Conservation (phyloP, 2,113 vertebrate species). For the Zosterops japonicus region DNA sequence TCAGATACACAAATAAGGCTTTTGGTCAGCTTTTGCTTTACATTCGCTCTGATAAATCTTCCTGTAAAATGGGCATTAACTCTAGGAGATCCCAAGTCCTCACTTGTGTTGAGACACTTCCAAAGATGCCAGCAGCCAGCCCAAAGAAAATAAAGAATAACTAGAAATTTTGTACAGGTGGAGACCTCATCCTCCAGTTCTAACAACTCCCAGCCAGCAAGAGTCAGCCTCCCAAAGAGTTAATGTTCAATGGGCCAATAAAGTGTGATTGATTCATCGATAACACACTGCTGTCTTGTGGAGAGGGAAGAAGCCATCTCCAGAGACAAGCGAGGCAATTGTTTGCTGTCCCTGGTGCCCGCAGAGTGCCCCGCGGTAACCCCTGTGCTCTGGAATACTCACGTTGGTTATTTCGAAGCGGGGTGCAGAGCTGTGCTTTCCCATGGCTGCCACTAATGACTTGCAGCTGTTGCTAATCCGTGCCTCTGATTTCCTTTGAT, state of each 20-base stretch:
- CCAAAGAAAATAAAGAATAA: background rate
- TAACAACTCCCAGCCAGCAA: background rate
- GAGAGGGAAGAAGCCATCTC: slow-evolving; percentile 50
- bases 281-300: slow-evolving; percentile 1
- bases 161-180: background rate
- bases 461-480: slow-evolving; percentile 87
- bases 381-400: slow-evolving; percentile 76
- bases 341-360: slow-evolving; percentile 71
- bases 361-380: slow-evolving; percentile 76
- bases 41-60: background rate
- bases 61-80: background rate
- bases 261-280: slow-evolving; percentile 47
- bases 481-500: slow-evolving; percentile 86
- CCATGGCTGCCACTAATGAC: slow-evolving; percentile 86
- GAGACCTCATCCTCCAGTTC: background rate
- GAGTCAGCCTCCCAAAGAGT: slow-evolving; percentile 15
- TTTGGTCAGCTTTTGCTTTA: slow-evolving; percentile 55
- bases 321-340: slow-evolving; percentile 78
- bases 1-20: slow-evolving; percentile 62
- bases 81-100: background rate
- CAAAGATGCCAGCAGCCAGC: background rate
- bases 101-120: background rate
- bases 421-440: slow-evolving; percentile 83
- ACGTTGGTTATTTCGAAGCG: slow-evolving; percentile 79
- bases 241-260: background rate